Conservation (phyloP, 2,113 vertebrate genomes). For the Dicaeum eximium region DNA sequence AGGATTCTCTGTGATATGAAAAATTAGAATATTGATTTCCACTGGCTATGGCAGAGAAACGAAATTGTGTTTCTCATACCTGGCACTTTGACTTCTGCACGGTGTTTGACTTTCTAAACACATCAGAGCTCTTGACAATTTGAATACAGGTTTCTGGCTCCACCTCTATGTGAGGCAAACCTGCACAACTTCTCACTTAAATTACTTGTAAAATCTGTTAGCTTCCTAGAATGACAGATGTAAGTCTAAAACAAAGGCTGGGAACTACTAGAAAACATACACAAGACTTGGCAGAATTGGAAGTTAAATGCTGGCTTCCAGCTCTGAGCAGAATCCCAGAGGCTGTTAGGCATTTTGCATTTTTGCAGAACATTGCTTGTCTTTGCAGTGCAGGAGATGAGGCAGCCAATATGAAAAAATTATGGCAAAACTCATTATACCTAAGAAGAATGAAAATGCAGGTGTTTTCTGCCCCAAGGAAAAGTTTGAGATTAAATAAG, state of each 20-base stretch:
- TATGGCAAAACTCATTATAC: not conserved
- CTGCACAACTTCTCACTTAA: not conserved
- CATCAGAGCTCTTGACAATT: not conserved
- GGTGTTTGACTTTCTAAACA: not conserved
- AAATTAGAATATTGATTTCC: not conserved
- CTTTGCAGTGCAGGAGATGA: not conserved
- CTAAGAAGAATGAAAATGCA: not conserved
- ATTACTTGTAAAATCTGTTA: not conserved
- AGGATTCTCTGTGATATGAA: not conserved
- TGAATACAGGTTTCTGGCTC: not conserved
- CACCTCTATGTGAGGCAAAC: not conserved
- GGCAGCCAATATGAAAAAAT: not conserved
- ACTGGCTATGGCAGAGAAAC: not conserved
- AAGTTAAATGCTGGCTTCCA: not conserved
- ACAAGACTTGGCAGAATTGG: not conserved
- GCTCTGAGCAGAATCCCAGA: not conserved
- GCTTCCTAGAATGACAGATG: not conserved
- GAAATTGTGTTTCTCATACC: not conserved
- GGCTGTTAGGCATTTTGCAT: not conserved
- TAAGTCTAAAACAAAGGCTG: not conserved
- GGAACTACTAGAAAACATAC: not conserved
- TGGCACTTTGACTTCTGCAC: not conserved
- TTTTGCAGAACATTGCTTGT: not conserved
- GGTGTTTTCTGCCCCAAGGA: not conserved
- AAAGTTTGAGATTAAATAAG: conserved; percentile 7